Evolutionary conservation across 2,797 vertebrate species (phyloP).

Genomic region (Poliocrania exsul): DNA sequence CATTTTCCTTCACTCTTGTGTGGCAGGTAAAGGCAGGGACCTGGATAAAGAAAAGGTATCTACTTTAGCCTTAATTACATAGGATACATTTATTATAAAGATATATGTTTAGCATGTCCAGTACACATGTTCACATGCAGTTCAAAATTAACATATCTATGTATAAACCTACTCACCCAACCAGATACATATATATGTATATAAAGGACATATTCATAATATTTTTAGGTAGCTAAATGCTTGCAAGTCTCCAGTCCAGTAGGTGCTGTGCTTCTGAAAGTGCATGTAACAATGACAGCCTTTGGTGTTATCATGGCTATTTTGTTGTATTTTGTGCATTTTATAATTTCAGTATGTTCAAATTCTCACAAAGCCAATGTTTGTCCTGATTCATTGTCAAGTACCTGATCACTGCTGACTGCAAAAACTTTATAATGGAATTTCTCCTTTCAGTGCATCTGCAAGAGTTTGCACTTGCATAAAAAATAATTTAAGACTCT

Average conservation of each 20-base stretch:
- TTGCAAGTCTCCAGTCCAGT: neutral
- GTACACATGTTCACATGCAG: neutral
- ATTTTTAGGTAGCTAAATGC: neutral
- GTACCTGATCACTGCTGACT: neutral
- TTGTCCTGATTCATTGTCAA: neutral
- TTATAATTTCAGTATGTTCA: neutral
- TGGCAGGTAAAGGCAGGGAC: neutral
- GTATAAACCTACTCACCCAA: neutral
- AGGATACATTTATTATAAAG: neutral
- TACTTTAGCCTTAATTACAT: neutral
- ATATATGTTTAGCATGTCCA: neutral
- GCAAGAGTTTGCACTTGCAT: neutral
- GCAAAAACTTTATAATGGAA: neutral
- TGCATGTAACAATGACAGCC: neutral
- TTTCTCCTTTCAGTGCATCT: neutral
- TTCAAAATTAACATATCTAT: neutral
- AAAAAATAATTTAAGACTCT: neutral
- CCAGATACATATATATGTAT: neutral
- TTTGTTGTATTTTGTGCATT: neutral
- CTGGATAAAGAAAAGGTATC: neutral
- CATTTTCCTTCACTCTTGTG: neutral
- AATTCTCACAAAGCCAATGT: neutral
- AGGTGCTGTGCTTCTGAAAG: neutral
- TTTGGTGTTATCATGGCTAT: neutral
- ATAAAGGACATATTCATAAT: neutral